Percentiles rank a stretch among this genome's conserved stretches.
Conservation (phyloP, 2,888 invertebrate species). For the Dioctria linearis region DNA sequence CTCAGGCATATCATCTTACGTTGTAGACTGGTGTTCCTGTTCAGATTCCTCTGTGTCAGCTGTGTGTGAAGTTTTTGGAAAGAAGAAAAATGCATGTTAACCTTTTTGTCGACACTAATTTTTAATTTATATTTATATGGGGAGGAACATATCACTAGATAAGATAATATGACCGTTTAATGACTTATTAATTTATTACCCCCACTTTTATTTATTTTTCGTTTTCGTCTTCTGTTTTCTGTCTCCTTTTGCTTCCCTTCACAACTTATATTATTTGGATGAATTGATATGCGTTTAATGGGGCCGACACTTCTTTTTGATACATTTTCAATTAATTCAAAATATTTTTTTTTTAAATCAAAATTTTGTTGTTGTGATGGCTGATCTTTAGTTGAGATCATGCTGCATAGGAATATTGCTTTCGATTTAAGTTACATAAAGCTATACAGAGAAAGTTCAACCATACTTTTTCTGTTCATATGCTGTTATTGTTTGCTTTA, state of each 20-base stretch:
- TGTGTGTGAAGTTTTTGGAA: conserved; percentile 59
- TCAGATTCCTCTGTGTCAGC: conserved; percentile 40
- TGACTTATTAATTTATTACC: conserved; percentile 72
- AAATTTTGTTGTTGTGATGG: too few relatives aligned
- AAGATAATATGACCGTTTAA: conserved; percentile 71
- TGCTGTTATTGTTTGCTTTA: too few relatives aligned
- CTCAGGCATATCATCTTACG: background rate
- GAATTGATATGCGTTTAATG: too few relatives aligned
- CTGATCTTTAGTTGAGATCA: too few relatives aligned
- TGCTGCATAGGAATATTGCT: too few relatives aligned
- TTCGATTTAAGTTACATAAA: too few relatives aligned
- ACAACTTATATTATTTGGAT: too few relatives aligned
- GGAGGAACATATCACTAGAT: conserved; percentile 53
- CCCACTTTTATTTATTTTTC: conserved; percentile 58
- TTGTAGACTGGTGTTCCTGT: background rate
- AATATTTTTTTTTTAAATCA: too few relatives aligned
- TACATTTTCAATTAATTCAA: too few relatives aligned
- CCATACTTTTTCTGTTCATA: too few relatives aligned
- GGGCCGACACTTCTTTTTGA: too few relatives aligned
- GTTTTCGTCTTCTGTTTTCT: background rate
- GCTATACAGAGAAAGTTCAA: too few relatives aligned
- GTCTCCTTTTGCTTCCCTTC: conserved; percentile 9
- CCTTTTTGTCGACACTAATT: conserved; percentile 71
- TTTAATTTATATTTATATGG: conserved; percentile 60
- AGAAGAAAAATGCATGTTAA: conserved; percentile 68